Conservation (phyloP, 1,140 invertebrate genomes). For the Bathynomus jamesi region DNA sequence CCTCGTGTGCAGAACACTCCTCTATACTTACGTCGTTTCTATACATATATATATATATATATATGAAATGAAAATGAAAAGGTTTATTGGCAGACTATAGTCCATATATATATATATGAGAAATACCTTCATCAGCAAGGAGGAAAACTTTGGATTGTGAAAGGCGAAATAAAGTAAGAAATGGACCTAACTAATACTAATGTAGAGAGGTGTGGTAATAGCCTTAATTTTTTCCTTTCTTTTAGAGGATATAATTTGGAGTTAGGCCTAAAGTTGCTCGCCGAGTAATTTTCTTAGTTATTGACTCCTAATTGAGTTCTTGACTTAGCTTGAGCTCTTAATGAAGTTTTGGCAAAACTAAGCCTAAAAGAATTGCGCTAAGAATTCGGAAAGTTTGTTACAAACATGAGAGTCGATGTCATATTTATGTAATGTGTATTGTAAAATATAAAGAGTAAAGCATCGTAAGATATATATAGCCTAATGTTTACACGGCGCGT, state of each 20-base stretch:
- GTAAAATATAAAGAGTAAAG: too few relatives aligned
- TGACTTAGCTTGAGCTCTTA: neutral
- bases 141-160: neutral
- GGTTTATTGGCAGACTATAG: too few relatives aligned
- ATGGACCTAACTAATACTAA: neutral
- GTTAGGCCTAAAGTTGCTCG: neutral
- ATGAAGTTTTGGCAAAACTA: conserved; percentile 1
- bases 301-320: neutral
- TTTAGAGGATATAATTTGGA: neutral
- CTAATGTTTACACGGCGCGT: too few relatives aligned
- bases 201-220: neutral
- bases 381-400: neutral
- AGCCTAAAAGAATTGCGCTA: neutral
- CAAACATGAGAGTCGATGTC: neutral
- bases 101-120: too few relatives aligned
- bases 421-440: neutral
- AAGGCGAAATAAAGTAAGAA: neutral
- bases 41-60: neutral
- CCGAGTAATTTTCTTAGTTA: neutral
- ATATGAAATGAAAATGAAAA: neutral
- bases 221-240: neutral
- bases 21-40: too few relatives aligned
- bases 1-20: too few relatives aligned
- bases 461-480: too few relatives aligned
- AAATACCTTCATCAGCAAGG: too few relatives aligned